These are phyloP conservation scores for Chironomus tepperi DNA, from an alignment of 1,140 invertebrate species.

Conservation along the genomic window DNA sequence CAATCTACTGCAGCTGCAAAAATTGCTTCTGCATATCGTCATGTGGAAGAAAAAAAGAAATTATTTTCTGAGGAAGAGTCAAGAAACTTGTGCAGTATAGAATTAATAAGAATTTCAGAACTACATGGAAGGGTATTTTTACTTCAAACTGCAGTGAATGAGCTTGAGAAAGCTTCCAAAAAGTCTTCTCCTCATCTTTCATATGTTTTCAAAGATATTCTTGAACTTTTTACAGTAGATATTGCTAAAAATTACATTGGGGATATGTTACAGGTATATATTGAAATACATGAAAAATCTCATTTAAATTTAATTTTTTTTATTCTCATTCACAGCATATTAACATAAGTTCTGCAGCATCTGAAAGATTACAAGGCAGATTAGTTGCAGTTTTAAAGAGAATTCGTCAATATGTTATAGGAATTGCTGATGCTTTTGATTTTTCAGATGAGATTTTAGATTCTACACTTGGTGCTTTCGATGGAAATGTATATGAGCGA, in stretches of 20 bases:
- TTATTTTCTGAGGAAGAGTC: slow-evolving; percentile 58
- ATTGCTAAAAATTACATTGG: slow-evolving; percentile 61
- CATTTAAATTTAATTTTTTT: neutral
- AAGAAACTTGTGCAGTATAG: slow-evolving; percentile 75
- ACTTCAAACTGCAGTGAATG: slow-evolving; percentile 54
- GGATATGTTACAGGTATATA: slow-evolving; percentile 51
- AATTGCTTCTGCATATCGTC: slow-evolving; percentile 53
- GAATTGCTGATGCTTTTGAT: slow-evolving; percentile 86
- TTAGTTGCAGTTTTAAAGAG: slow-evolving; percentile 57
- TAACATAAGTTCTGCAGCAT: slow-evolving; percentile 50
- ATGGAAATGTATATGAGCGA: slow-evolving; percentile 85
- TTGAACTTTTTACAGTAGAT: slow-evolving; percentile 68
- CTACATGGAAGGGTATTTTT: slow-evolving; percentile 70
- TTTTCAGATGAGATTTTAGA: slow-evolving; percentile 69
- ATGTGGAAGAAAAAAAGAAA: slow-evolving; percentile 54
- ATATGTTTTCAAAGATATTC: slow-evolving; percentile 56
- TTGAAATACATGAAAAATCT: no score
- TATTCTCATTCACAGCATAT: slow-evolving; percentile 49
- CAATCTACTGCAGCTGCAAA: slow-evolving; percentile 64
- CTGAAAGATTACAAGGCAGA: slow-evolving; percentile 54
- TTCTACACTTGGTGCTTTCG: slow-evolving; percentile 78
- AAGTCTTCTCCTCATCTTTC: slow-evolving; percentile 48
- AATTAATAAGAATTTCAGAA: slow-evolving; percentile 65
- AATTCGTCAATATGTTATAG: slow-evolving; percentile 81
- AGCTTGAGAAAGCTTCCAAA: slow-evolving; percentile 39